Conservation (phyloP, 2,113 vertebrate species). For the Pygoscelis antarcticus region DNA sequence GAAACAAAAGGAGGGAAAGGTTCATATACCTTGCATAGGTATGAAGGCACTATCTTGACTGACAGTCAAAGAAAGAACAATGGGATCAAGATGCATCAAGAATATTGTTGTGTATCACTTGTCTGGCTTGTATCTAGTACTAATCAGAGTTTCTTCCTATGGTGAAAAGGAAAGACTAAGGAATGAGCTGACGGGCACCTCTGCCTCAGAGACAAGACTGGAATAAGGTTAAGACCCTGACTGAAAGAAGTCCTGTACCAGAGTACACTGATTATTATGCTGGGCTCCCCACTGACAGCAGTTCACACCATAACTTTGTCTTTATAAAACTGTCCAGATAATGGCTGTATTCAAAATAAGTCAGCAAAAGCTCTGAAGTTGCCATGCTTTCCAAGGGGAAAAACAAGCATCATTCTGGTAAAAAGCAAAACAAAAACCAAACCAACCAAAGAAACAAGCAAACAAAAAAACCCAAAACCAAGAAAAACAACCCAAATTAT, state of each 20-base stretch:
- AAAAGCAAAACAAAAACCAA: background rate
- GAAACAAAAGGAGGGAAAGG: background rate
- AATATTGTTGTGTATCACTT: background rate
- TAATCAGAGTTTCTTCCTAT: background rate
- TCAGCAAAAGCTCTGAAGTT: background rate
- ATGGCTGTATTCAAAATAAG: background rate
- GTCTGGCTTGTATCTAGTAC: background rate
- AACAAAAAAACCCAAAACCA: background rate
- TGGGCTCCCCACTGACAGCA: background rate
- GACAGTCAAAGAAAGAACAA: background rate
- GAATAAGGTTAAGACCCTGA: background rate
- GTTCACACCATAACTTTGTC: background rate
- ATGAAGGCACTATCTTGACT: background rate
- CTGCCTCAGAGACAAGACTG: background rate
- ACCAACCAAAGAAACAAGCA: no score
- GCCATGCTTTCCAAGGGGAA: background rate
- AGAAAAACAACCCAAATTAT: background rate
- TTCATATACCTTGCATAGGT: background rate
- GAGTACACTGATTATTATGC: background rate
- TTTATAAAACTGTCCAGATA: background rate
- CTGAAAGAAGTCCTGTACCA: background rate
- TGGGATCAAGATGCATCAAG: background rate
- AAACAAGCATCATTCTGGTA: rapidly evolving
- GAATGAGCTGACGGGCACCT: background rate
- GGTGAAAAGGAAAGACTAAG: background rate